Evolutionary conservation across 2,888 invertebrate genomes (phyloP).

Genomic region (Torymus auratus): DNA sequence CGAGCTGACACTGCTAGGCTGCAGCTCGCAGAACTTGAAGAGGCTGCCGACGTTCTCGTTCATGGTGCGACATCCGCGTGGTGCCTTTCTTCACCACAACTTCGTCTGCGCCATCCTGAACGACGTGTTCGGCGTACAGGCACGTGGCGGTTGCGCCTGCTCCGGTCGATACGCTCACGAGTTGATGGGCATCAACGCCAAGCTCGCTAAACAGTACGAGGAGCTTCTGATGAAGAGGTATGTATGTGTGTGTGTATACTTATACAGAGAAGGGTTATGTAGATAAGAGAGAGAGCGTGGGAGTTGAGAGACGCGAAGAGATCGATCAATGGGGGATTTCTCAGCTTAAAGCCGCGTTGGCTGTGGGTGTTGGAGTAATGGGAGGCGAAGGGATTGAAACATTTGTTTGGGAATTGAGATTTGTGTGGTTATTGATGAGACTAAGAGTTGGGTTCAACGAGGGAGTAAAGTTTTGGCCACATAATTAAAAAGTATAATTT

Average conservation of each 20-base stretch:
- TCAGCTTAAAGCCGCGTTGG: no score
- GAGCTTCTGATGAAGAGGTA: constrained; percentile 82
- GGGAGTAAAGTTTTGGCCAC: no score
- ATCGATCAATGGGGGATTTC: no score
- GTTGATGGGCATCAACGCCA: constrained; percentile 88
- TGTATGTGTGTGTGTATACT: constrained; percentile 10
- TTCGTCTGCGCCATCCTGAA: constrained; percentile 90
- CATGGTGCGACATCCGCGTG: constrained; percentile 88
- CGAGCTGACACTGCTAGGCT: constrained; percentile 87
- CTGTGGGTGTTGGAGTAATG: no score
- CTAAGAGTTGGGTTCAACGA: no score
- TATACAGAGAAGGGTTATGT: no score
- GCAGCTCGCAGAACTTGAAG: constrained; percentile 82
- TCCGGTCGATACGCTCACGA: constrained; percentile 91
- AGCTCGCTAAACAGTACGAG: constrained; percentile 87
- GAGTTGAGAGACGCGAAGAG: no score
- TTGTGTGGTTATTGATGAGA: no score
- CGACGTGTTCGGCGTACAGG: constrained; percentile 94
- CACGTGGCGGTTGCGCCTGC: constrained; percentile 87
- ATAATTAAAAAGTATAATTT: no score
- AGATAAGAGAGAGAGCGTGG: no score
- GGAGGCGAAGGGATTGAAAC: no score
- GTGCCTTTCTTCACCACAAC: constrained; percentile 92
- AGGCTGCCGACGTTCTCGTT: constrained; percentile 91
- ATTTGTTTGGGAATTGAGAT: no score